phyloP scores from a whole-genome alignment of 2,888 invertebrate species.

The Melanchra persicariae region DNA sequence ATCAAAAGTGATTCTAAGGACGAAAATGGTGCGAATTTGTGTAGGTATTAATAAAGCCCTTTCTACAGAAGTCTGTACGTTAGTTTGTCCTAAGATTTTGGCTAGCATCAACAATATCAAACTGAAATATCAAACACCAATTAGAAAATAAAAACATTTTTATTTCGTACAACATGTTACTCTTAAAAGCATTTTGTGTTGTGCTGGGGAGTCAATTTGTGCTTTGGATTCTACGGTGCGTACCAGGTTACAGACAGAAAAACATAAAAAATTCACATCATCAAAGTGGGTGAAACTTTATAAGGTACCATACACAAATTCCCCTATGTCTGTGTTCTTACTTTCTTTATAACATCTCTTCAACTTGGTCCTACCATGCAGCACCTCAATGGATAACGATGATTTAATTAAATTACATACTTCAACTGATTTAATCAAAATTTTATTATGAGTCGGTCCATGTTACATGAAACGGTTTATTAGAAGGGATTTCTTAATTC shows the following conservation, averaged over 20 bases:
- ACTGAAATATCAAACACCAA: constrained; percentile 55
- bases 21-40: constrained; percentile 87
- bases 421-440: constrained; percentile 52
- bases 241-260: constrained; percentile 79
- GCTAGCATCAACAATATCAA: constrained; percentile 49
- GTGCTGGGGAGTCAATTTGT: constrained; percentile 67
- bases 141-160: constrained; percentile 43
- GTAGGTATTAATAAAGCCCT: constrained; percentile 89
- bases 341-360: constrained; percentile 65
- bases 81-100: constrained; percentile 42
- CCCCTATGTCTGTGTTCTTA: constrained; percentile 81
- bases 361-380: constrained; percentile 85
- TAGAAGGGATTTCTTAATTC: constrained; percentile 57
- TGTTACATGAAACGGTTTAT: constrained; percentile 54
- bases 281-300: constrained; percentile 90
- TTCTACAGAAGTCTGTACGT: constrained; percentile 55
- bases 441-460: constrained; percentile 47
- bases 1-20: constrained; percentile 62
- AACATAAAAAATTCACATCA: constrained; percentile 79
- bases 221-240: constrained; percentile 82
- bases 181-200: constrained; percentile 68
- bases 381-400: constrained; percentile 76
- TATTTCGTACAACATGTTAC: constrained; percentile 49
- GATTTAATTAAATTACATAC: constrained; percentile 56
- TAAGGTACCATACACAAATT: constrained; percentile 91